Evolutionary conservation across 2,113 vertebrate species (phyloP), one percentile per base, ranked within the genome.

Genomic region (Ardeotis arabs): DNA sequence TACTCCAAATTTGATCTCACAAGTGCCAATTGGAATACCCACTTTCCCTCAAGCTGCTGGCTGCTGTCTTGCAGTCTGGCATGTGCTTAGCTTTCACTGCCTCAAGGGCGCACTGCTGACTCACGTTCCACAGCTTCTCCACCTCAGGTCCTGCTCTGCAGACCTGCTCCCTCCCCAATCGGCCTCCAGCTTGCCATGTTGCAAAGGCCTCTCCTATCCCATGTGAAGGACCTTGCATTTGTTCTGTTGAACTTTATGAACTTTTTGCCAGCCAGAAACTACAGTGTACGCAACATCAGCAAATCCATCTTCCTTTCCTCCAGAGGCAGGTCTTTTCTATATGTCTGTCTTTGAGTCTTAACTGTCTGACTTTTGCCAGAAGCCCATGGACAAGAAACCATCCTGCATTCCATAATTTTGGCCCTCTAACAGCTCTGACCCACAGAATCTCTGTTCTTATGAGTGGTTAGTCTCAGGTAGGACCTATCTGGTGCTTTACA

Each of bases 41-140:
- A 29, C n/a, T 49, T 49, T 79, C 5, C n/a, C 44, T 64, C 62
- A 18, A 13, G n/a, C 27, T 64, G 35, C 1, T 67, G 76, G 18
- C 68, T 44, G 55, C 50, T 81, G 27, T 69, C 50, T 70, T 83
- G 29, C 47, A 75, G 66, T 77, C 81, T 20, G 66, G 27, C 9
- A 3, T 94, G 95, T 94, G 47, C 62, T 95, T 76, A 95, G 69
- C 94, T 91, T 28, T 28, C 70, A 0, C 9, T 93, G 67, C 96
- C 96, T 96, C 84, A 89, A 97, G 96, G 94, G 95, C 17, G 93
- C 96, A 96, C 91, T 96, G 94, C 93, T 87, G 72, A 47, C 77
- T 81, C 86, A 29, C 24, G 72, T 39, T 70, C 83, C 59, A 69
- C 75, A 6, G 4, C n/a, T 24, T 13, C 28, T 35, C 3, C 23